phyloP scores from a whole-genome alignment of 2,888 invertebrate species.

The Zaprionus lineosus region DNA sequence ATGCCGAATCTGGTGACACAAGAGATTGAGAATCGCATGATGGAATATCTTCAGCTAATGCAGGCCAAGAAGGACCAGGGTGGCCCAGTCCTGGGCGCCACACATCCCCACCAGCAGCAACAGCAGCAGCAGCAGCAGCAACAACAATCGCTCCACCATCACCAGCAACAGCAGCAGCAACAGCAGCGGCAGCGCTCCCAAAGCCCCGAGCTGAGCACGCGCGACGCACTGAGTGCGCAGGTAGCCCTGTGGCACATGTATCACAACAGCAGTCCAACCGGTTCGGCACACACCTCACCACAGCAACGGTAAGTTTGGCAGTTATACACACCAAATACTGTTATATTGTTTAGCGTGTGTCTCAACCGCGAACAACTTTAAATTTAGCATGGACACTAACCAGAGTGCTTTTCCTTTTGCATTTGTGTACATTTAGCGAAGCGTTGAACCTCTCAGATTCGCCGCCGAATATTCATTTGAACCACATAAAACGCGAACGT shows the following conservation, averaged over 20 bases:
- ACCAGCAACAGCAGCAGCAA: slow-evolving; percentile 44
- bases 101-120: slow-evolving; percentile 60
- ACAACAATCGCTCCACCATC: slow-evolving; percentile 48
- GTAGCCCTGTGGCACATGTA: slow-evolving; percentile 92
- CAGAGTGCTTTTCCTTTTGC: slow-evolving; percentile 3
- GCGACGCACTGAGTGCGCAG: slow-evolving; percentile 86
- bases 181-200: slow-evolving; percentile 76
- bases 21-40: slow-evolving; percentile 90
- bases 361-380: slow-evolving; percentile 1
- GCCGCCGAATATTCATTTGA: slow-evolving; percentile 83
- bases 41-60: slow-evolving; percentile 90
- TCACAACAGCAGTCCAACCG: slow-evolving; percentile 86
- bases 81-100: slow-evolving; percentile 39
- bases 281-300: slow-evolving; percentile 83
- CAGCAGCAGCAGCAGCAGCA: slow-evolving; percentile 55
- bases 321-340: slow-evolving; percentile 27
- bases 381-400: slow-evolving; percentile 34
- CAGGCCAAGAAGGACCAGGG: slow-evolving; percentile 83
- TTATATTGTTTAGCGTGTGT: slow-evolving; percentile 4
- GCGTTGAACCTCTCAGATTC: slow-evolving; percentile 91
- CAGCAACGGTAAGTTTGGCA: slow-evolving; percentile 82
- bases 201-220: slow-evolving; percentile 83
- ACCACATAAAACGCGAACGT: slow-evolving; percentile 84
- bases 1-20: slow-evolving; percentile 86
- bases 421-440: slow-evolving; percentile 85